Conservation (phyloP, 2,113 vertebrate genomes). For the Microtus pennsylvanicus region DNA sequence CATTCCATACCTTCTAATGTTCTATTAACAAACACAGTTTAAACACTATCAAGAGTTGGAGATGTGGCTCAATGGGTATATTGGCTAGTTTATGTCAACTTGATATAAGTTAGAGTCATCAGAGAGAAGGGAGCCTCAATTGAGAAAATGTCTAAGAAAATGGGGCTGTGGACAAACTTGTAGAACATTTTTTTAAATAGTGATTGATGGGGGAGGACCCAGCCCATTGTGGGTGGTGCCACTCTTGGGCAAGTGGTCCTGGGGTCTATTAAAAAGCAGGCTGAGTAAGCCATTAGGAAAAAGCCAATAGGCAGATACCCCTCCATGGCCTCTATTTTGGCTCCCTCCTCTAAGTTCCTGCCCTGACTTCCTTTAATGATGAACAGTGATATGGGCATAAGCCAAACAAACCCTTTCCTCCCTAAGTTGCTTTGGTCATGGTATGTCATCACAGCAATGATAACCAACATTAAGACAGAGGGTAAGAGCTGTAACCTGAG, state of each 20-base stretch:
- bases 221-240: background rate
- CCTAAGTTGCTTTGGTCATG: background rate
- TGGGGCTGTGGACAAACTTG: background rate
- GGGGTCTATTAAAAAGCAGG: background rate
- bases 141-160: background rate
- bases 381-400: background rate
- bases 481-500: background rate
- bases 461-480: background rate
- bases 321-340: background rate
- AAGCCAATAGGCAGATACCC: background rate
- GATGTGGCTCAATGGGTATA: background rate
- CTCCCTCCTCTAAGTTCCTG: background rate
- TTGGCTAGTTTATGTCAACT: background rate
- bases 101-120: background rate
- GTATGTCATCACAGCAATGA: background rate
- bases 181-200: background rate
- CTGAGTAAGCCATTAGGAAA: background rate
- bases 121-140: background rate
- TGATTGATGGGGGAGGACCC: background rate
- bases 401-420: background rate
- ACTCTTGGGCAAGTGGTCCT: background rate
- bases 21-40: slow-evolving; percentile 29
- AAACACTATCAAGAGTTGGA: background rate
- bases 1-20: background rate
- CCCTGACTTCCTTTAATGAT: background rate